Evolutionary conservation across 64 coral and sea anemone genomes (phyloP).

Genomic region (Catalaphyllia jardinei): DNA sequence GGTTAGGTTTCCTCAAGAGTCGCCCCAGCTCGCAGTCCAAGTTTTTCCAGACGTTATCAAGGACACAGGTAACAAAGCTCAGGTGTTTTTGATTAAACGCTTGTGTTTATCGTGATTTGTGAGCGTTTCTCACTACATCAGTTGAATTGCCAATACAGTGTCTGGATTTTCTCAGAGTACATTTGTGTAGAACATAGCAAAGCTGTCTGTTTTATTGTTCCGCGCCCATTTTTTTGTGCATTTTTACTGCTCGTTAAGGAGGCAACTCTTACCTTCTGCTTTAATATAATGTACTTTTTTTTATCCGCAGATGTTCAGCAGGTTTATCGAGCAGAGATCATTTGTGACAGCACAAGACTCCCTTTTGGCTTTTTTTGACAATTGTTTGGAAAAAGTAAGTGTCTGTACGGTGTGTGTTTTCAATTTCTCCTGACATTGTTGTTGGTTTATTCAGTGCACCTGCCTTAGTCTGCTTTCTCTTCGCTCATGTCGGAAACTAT

Average conservation of each 20-base stretch:
- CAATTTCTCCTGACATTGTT: background rate
- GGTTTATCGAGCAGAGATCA: slow-evolving; percentile 95
- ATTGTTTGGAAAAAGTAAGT: slow-evolving; percentile 77
- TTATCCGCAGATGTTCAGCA: slow-evolving; percentile 86
- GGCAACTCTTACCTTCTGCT: background rate
- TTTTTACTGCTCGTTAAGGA: too few relatives aligned
- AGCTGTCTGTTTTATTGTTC: too few relatives aligned
- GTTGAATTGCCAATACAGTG: too few relatives aligned
- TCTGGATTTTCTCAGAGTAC: too few relatives aligned
- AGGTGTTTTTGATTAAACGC: background rate
- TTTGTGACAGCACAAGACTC: slow-evolving; percentile 93
- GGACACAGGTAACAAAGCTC: slow-evolving; percentile 70
- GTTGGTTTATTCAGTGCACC: background rate
- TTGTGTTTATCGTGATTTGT: background rate
- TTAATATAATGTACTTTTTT: background rate
- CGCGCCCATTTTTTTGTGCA: too few relatives aligned
- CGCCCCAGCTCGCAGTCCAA: slow-evolving; percentile 83
- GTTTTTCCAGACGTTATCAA: slow-evolving; percentile 79
- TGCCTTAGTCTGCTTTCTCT: background rate
- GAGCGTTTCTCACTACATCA: background rate
- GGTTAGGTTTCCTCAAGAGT: slow-evolving; percentile 87
- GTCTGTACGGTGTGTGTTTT: background rate
- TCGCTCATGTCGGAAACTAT: too few relatives aligned
- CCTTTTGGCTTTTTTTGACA: slow-evolving; percentile 87
- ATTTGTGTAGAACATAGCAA: too few relatives aligned